Base-by-base conservation (phyloP, 1,140 invertebrate species). In the Trypoxylus dichotomus region DNA sequence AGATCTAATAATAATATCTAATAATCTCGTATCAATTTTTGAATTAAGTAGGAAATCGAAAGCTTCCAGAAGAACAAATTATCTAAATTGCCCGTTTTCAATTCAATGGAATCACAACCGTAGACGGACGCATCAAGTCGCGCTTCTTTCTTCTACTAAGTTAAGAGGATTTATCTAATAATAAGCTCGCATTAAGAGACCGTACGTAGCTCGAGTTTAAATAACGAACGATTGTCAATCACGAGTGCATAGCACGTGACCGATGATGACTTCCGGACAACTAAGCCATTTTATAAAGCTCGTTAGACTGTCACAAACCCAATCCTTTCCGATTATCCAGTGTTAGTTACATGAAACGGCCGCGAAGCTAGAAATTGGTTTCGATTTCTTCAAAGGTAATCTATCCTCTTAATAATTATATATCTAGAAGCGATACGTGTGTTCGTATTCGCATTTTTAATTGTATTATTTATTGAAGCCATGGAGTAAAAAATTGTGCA, bases 381-480 rank as follows among this genome's bases (percentile, higher is more conserved):
- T 74, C 72, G 72, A 41, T 74, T 74, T 74, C 72, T 29, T 74
- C 3, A 29, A 42, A 74, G 29, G 72, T 74, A 74, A 74, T 74
- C 41, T 74, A 74, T 75, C 74, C 74, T 21, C 74, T 21, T 15
- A 24, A 27, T 79, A 79, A 79, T 79, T 79, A 76, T 79, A 77
- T 79, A 77, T 76, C 47, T 43, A 42, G 78, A 77, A 79, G 76
- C 76, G 72, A 29, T 76, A 63, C 76, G 78, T 42, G n/a, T 24
- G 60, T 68, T 68, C 76, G 73, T 75, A 79, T 79, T 79, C 77
- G 71, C 72, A 77, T 77, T 79, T 79, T 79, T 79, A 77, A 79
- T 79, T 79, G 76, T 75, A 76, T 77, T 75, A 79, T 77, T 79
- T 79, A 79, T 79, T 75, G 78, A 79, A 54, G 1, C 2, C 15